These are phyloP conservation scores for Dasysyrphus tricinctus DNA, from an alignment of 2,888 invertebrate species.

Conservation along the genomic window DNA sequence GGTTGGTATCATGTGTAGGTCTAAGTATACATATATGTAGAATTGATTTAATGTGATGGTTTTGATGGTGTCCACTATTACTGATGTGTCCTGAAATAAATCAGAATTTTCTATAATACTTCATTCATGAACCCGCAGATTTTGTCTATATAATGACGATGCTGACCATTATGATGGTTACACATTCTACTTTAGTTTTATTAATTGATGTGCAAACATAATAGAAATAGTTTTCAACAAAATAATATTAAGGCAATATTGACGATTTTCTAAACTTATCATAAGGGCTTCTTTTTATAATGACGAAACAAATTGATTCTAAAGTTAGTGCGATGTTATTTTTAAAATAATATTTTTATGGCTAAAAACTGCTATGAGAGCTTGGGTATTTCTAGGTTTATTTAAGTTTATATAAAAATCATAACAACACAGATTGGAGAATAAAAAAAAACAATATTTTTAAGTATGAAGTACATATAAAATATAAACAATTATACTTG, in stretches of 20 bases:
- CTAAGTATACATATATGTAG: no score
- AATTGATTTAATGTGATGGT: slow-evolving; percentile 69
- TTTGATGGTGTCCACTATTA: slow-evolving; percentile 70
- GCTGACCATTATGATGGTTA: slow-evolving; percentile 64
- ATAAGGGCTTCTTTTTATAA: slow-evolving; percentile 4
- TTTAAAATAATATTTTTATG: neutral
- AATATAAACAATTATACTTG: no score
- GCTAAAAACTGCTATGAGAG: no score
- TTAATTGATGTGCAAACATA: slow-evolving; percentile 75
- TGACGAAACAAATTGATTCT: slow-evolving; percentile 5
- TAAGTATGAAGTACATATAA: no score
- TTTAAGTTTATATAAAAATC: no score
- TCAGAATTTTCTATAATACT: slow-evolving; percentile 54
- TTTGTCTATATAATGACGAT: slow-evolving; percentile 11
- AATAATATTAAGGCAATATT: neutral
- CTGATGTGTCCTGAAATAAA: slow-evolving; percentile 62
- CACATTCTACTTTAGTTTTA: slow-evolving; percentile 70
- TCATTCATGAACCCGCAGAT: slow-evolving; percentile 57
- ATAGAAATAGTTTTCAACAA: slow-evolving; percentile 7
- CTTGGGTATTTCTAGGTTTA: no score
- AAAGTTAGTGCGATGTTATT: neutral
- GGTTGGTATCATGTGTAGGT: slow-evolving; percentile 1
- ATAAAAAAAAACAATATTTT: no score
- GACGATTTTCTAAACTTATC: neutral
- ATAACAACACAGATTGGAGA: no score